Percentiles rank a stretch among this genome's conserved stretches.
These are phyloP conservation scores for Peromyscus attwateri DNA, from an alignment of 2,797 vertebrate genomes.

Conservation along the genomic window DNA sequence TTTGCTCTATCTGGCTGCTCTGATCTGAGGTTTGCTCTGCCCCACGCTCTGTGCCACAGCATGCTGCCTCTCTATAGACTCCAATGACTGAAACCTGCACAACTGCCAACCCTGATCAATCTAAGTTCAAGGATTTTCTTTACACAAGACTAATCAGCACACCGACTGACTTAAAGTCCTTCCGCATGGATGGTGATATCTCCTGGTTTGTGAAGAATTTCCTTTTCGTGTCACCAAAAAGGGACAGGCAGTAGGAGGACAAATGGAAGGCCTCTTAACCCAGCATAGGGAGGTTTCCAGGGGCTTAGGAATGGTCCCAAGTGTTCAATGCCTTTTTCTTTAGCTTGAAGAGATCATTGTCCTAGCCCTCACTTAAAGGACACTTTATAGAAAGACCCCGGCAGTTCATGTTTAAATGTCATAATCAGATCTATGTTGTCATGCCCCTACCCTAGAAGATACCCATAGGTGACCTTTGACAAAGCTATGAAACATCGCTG, in stretches of 20 bases:
- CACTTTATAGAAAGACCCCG: background rate
- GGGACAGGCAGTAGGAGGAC: background rate
- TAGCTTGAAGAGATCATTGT: background rate
- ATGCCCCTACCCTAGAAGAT: too few relatives aligned
- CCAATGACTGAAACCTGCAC: background rate
- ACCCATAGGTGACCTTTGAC: background rate
- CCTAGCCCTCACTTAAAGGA: background rate
- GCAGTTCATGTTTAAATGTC: background rate
- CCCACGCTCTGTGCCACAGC: too few relatives aligned
- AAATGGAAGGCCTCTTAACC: background rate
- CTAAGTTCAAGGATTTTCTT: background rate
- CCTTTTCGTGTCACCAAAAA: background rate
- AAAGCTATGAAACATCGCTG: background rate
- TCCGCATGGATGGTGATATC: background rate
- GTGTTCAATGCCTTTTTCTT: background rate
- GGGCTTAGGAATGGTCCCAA: background rate
- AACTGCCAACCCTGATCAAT: background rate
- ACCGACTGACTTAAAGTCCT: too few relatives aligned
- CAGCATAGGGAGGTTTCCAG: background rate
- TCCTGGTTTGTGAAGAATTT: background rate
- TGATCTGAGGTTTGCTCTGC: background rate
- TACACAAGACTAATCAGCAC: too few relatives aligned
- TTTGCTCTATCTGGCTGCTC: background rate
- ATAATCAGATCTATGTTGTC: background rate
- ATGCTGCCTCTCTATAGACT: background rate